phyloP scores from a whole-genome alignment of 1,140 invertebrate genomes.

The Calliphora vicina region DNA sequence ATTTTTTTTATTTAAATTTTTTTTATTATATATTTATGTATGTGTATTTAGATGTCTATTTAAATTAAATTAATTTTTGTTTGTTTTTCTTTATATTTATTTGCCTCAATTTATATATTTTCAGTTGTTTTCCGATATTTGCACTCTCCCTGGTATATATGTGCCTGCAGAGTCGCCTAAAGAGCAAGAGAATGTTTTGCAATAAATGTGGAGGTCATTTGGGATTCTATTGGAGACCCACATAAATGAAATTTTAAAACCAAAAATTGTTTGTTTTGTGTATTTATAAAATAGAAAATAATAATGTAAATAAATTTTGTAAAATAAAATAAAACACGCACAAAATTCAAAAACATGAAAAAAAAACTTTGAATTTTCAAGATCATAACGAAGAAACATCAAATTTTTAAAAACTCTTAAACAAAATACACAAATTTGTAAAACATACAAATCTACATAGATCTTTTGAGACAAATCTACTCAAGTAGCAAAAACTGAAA shows the following conservation, averaged over 20 bases:
- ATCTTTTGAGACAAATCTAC: neutral
- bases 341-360: neutral
- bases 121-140: slow-evolving; percentile 58
- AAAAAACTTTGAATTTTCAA: neutral
- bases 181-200: slow-evolving; percentile 58
- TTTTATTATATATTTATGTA: no score
- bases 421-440: neutral
- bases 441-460: no score
- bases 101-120: slow-evolving; percentile 29
- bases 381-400: neutral
- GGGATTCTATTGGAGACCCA: slow-evolving; percentile 57
- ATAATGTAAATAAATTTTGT: slow-evolving; percentile 2
- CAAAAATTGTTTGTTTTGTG: neutral
- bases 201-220: slow-evolving; percentile 58
- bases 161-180: slow-evolving; percentile 55
- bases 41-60: neutral
- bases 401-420: neutral
- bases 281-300: neutral
- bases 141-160: slow-evolving; percentile 52
- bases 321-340: neutral
- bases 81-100: slow-evolving; percentile 8
- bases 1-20: no score
- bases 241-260: slow-evolving; percentile 36
- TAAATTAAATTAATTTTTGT: neutral
- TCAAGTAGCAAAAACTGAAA: neutral